Evolutionary conservation across 2,888 invertebrate species (phyloP), one percentile per base, ranked within the genome.

Genomic region (Mylabris sibirica): DNA sequence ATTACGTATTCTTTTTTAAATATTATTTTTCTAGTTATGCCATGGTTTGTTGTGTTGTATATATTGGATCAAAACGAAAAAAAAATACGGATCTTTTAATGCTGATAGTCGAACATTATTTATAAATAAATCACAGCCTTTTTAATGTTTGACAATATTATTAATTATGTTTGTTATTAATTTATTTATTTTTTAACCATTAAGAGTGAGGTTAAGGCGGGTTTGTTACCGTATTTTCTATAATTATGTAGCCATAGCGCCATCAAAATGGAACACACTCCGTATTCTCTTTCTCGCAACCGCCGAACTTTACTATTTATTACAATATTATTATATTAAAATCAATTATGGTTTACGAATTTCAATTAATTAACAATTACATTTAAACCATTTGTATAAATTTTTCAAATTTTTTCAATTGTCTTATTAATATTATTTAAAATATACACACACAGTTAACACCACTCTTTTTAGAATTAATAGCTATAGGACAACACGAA

Each of bases 181-280:
- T 67, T 67, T 64, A 69, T 68, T 65, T 57, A 57, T 24, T 57
- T 8, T 3, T 57, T 57, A 57, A 57, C 57, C 57, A 57, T 24
- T 77, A 69, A 72, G 74, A 83, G 82, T 83, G 82, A 83, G 83
- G 83, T 83, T 83, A 83, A 83, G 83, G 82, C 80, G 82, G 81
- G 82, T 63, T 82, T 81, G 78, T 57, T 57, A 57, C 57, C 57
- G 57, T 79, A 81, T 79, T 77, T 80, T 81, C 80, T 78, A 82
- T 78, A 78, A 77, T 79, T 76, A 79, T 78, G 77, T 81, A 82
- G 84, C 84, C 84, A 85, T 84, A 82, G 83, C 83, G 81, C 80
- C 81, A 80, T 80, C 80, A 78, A 80, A 77, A 79, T 77, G 80
- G 79, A 82, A 82, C 83, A 82, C 83, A 81, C 80, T 82, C 79